Base-by-base conservation (phyloP, 2,113 vertebrate genomes). In the Cynopterus brachyotis region DNA sequence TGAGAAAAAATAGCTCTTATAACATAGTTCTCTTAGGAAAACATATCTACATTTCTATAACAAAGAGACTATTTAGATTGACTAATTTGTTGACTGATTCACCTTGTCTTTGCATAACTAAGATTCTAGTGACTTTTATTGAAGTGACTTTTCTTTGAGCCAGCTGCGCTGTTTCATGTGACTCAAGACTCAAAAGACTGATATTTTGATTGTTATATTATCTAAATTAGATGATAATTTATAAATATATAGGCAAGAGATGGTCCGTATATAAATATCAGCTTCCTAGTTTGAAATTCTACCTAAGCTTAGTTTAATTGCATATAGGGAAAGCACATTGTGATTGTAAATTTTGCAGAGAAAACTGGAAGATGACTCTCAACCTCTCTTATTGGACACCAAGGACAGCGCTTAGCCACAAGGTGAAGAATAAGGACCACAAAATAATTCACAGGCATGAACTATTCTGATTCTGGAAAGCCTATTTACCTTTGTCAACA, bases 41-140 rank as follows among this genome's bases (percentile, higher is more conserved):
- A 91, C 30, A 89, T 89, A 89, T 32, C 26, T 53, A 15, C 35
- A n/a, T 70, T 97, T 86, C 53, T 83, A 84, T 64, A 86, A 86
- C 11, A 70, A 85, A 85, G 66, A 69, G 9, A 72, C 45, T 26
- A 24, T 82, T 88, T 53, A 17, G 40, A 19, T 78, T 26, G 19
- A 72, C 20, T 72, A 17, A 30, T 92, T 59, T 92, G 37, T 67
- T 64, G 91, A 45, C 59, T 79, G 89, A 70, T 30, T 89, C 7
- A 57, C 45, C 11, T 95, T 81, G 66, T 17, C 9, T 97, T 83
- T 87, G 62, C 35, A 60, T 59, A 90, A 50, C 73, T 32, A 85
- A 53, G 67, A 89, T 84, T 85, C 28, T 4, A 80, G 45, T 16
- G 47, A 85, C 55, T 66, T 64, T 85, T 64, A 55, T 7, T 86